Conservation (phyloP, 30 jellyfish, hydroid and myxozoan species). For the Hydractinia echinata region DNA sequence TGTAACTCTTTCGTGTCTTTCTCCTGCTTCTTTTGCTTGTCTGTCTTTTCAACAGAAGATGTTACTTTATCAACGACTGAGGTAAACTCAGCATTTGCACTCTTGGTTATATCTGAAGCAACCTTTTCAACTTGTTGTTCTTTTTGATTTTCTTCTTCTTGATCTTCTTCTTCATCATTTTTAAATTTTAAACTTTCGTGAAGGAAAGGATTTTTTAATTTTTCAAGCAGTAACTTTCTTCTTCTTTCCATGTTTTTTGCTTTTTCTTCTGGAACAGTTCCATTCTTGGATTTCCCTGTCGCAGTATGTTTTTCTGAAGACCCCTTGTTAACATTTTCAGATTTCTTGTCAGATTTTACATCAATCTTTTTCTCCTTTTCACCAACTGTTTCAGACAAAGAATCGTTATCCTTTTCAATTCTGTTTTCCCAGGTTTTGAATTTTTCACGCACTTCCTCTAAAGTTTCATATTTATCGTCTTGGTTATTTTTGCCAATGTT, state of each 20-base stretch:
- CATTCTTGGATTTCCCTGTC: not conserved
- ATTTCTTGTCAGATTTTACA: not conserved
- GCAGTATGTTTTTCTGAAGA: conserved; percentile 6
- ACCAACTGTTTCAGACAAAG: conserved; percentile 19
- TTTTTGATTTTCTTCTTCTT: conserved; percentile 7
- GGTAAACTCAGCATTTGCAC: conserved; percentile 27
- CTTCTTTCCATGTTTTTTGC: conserved; percentile 73
- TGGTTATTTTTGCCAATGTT: conserved; percentile 8
- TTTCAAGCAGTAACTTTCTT: conserved; percentile 56
- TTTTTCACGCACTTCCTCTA: conserved; percentile 59
- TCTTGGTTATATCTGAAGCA: conserved; percentile 26
- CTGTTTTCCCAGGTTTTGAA: conserved; percentile 49
- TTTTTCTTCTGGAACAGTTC: conserved; percentile 6
- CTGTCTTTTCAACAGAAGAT: conserved; percentile 16
- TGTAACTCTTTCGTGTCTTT: not conserved
- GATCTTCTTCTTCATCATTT: conserved; percentile 16
- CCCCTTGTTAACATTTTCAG: not conserved
- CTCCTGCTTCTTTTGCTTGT: not conserved
- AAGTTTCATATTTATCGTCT: conserved; percentile 64
- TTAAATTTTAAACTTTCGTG: conserved; percentile 11
- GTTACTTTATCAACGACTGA: conserved; percentile 37
- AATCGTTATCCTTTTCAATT: conserved; percentile 27
- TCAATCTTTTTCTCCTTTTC: conserved; percentile 16
- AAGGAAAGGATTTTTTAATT: conserved; percentile 61
- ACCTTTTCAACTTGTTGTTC: conserved; percentile 24